Conservation (phyloP, 2,888 invertebrate species). For the Cynaeus angustus region DNA sequence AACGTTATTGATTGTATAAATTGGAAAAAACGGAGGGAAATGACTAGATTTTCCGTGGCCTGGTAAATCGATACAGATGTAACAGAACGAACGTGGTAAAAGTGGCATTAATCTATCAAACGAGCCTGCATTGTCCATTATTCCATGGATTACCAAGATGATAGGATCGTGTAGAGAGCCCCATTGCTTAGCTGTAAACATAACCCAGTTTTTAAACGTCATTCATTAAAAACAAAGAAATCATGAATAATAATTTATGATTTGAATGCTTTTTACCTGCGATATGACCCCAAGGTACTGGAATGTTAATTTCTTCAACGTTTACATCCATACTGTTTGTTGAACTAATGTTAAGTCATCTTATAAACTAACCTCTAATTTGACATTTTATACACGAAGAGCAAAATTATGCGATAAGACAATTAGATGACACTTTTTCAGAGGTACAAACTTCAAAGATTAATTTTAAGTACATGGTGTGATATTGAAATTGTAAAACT, state of each 20-base stretch:
- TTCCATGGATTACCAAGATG: constrained; percentile 76
- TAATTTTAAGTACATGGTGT: no score
- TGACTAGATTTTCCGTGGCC: constrained; percentile 77
- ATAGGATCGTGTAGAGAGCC: constrained; percentile 74
- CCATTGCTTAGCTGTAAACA: constrained; percentile 75
- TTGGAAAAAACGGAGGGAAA: constrained; percentile 68
- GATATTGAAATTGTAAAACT: no score
- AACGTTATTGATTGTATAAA: constrained; percentile 71
- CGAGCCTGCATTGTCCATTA: constrained; percentile 76
- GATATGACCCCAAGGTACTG: constrained; percentile 61
- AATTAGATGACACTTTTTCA: no score
- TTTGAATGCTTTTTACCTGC: constrained; percentile 52
- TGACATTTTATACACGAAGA: neutral
- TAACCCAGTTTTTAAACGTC: constrained; percentile 6
- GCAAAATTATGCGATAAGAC: no score
- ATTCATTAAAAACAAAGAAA: no score
- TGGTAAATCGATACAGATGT: constrained; percentile 75
- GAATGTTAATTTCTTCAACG: constrained; percentile 47
- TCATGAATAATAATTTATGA: no score
- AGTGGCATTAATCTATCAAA: constrained; percentile 75
- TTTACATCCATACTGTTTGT: constrained; percentile 3
- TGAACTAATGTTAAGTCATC: neutral
- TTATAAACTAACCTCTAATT: neutral
- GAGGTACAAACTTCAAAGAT: no score
- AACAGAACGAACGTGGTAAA: constrained; percentile 72